Base-by-base conservation (phyloP, 2,888 invertebrate genomes). In the Labia minor region DNA sequence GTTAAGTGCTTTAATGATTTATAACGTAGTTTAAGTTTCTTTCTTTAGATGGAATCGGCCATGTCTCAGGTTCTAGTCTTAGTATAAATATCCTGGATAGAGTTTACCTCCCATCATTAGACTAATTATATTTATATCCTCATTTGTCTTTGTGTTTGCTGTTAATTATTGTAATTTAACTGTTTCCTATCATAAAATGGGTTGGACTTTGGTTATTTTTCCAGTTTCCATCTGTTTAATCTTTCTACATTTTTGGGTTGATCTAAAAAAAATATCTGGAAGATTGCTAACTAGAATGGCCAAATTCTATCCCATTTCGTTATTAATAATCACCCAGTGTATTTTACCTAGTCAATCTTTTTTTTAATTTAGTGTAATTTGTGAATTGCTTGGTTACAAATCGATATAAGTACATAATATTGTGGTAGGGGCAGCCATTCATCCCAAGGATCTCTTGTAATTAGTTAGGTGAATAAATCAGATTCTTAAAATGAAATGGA, bases 191-290 rank as follows among this genome's bases (percentile, higher is more conserved):
- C n/a, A 67, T 62, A 67, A 67, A 70, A 73, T 72, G 72, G 73
- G 72, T 71, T 72, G 72, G 72, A 72, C 71, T 73, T 73, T 72
- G 72, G 71, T 72, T 73, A 71, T 72, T 70, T 73, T 71, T 70
- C 70, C 63, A 70, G 69, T 70, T 70, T 66, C 68, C n/a, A 37
- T 14, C 11, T 14, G 33, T 8, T 11, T 33, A 11, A 33, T 8
- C 6, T 11, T 33, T 6, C 11, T 6, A 33, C 6, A 33, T 8
- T 70, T 67, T 68, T 68, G 69, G 69, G 69, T 69, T 70, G 68
- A 68, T n/a, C n/a, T n/a, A n/a, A 66, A 64, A 65, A 69, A 68
- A 70, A 69, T 67, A 67, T 61, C 69, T 68, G 69, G 70, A 71
- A 69, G 69, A 69, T 70, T 70, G 70, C 70, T 69, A 71, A 70